phyloP scores from a whole-genome alignment of 2,113 vertebrate species.

The Seriola dumerili region DNA sequence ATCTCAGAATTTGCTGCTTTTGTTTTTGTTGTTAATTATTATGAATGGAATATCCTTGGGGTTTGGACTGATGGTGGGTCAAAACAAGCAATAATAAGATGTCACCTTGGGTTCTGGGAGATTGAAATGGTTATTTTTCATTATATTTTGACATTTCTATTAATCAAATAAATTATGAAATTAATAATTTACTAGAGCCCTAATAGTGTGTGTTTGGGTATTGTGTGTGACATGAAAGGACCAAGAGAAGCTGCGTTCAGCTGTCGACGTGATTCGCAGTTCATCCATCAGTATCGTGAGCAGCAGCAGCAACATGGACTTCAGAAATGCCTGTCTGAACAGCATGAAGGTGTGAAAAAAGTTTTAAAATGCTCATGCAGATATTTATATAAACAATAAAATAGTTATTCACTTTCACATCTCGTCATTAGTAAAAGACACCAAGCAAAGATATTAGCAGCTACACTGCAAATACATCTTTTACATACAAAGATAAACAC shows the following conservation, averaged over 20 bases:
- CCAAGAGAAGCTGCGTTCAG: conserved; percentile 71
- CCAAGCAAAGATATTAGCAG: not conserved
- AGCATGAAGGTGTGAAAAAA: conserved; percentile 79
- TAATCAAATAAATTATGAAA: not conserved
- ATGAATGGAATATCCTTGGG: not conserved
- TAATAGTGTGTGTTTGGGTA: conserved; percentile 19
- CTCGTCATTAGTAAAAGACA: not conserved
- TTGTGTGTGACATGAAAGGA: conserved; percentile 62
- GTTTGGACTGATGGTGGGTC: not conserved
- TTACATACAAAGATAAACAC: not conserved
- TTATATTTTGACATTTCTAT: not conserved
- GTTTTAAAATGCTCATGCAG: not conserved
- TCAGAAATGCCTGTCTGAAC: conserved; percentile 80
- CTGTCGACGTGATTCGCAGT: conserved; percentile 77
- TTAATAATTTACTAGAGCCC: not conserved
- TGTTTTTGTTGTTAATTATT: not conserved
- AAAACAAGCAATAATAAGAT: not conserved
- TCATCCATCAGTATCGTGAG: conserved; percentile 79
- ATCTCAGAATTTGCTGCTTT: not conserved
- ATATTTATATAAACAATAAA: not conserved
- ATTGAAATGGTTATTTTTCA: not conserved
- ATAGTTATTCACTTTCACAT: not conserved
- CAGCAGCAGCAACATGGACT: conserved; percentile 80
- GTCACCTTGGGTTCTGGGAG: not conserved
- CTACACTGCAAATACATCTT: not conserved